A percentile compares a stretch with the other conserved stretches of the same genome.
Conservation (phyloP, 2,797 vertebrate genomes). For the Sternarchorhynchus goeldii region DNA sequence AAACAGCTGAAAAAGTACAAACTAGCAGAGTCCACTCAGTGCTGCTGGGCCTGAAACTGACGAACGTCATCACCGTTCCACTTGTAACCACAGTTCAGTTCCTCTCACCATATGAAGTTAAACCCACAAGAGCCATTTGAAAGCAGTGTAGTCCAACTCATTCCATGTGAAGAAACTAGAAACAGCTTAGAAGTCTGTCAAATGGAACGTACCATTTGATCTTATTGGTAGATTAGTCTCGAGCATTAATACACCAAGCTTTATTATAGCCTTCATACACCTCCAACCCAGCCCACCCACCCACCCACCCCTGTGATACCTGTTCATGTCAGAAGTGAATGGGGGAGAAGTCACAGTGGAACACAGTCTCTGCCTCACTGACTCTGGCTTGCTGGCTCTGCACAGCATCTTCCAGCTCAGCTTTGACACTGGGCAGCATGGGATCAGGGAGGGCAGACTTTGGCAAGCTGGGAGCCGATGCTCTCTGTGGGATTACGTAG, state of each 20-base stretch:
- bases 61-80: not conserved
- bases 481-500: slow-evolving; percentile 61
- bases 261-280: too few species aligned
- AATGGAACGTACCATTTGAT: not conserved
- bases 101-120: not conserved
- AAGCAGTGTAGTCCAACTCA: not conserved
- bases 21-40: slow-evolving; percentile 13
- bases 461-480: slow-evolving; percentile 37
- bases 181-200: not conserved
- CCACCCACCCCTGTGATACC: not conserved
- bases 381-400: slow-evolving; percentile 53
- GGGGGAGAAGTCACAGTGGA: slow-evolving; percentile 79
- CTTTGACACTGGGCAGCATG: slow-evolving; percentile 51
- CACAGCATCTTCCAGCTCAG: slow-evolving; percentile 51
- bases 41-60: slow-evolving; percentile 49
- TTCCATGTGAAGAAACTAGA: not conserved
- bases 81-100: slow-evolving; percentile 8
- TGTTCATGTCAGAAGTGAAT: slow-evolving; percentile 72
- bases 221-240: not conserved
- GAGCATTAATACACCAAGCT: too few species aligned
- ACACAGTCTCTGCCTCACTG: slow-evolving; percentile 73
- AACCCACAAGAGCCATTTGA: not conserved
- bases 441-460: slow-evolving; percentile 50
- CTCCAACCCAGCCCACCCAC: not conserved
- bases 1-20: slow-evolving; percentile 31